Evolutionary conservation across 2,113 vertebrate species (phyloP).

Genomic region (Rutilus rutilus): DNA sequence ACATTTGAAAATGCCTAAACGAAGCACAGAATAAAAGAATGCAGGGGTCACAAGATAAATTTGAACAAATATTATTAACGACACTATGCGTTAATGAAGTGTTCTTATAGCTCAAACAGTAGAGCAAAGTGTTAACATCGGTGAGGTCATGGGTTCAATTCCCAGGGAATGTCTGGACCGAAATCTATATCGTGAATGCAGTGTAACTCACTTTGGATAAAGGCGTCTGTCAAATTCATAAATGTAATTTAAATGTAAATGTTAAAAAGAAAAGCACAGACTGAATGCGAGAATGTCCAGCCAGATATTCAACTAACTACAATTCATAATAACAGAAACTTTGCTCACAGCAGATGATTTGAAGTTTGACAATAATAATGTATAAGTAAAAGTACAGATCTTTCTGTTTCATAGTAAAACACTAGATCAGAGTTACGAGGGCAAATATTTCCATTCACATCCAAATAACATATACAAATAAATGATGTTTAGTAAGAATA

Average conservation of each 20-base stretch:
- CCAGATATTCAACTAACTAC: neutral
- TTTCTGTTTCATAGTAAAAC: neutral
- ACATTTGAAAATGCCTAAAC: neutral
- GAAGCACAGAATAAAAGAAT: neutral
- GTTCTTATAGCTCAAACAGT: neutral
- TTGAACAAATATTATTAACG: neutral
- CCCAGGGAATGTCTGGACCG: neutral
- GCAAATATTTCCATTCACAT: neutral
- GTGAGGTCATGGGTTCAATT: neutral
- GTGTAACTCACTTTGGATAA: neutral
- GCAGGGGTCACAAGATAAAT: neutral
- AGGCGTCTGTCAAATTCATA: neutral
- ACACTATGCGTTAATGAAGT: neutral
- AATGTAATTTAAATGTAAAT: neutral
- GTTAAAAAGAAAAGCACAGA: neutral
- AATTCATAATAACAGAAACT: neutral
- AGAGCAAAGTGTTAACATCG: neutral
- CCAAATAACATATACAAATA: neutral
- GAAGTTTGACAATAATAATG: neutral
- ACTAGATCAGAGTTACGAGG: neutral
- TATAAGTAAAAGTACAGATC: neutral
- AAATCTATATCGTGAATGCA: neutral
- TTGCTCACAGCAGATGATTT: neutral
- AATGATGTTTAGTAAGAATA: neutral
- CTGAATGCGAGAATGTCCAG: neutral